Conservation (phyloP, 35 echinoderm and acorn worm genomes). For the Anneissia japonica region DNA sequence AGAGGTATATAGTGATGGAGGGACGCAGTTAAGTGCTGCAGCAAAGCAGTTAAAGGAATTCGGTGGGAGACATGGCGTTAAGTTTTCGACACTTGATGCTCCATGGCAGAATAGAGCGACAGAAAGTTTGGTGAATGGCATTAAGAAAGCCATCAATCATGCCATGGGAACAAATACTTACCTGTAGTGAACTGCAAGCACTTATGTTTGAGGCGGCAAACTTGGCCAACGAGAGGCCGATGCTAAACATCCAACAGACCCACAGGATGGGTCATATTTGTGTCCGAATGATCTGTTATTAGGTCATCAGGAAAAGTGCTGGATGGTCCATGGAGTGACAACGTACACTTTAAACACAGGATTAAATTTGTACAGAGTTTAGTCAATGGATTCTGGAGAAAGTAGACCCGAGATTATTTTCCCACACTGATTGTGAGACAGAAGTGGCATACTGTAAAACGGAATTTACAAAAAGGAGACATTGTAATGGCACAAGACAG, state of each 20-base stretch:
- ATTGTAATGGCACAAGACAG: constrained; percentile 17
- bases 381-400: constrained; percentile 32
- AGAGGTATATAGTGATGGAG: constrained; percentile 7
- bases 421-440: constrained; percentile 29
- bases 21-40: not conserved
- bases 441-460: constrained; percentile 42
- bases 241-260: not conserved
- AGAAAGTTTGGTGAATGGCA: not conserved
- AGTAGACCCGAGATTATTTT: constrained; percentile 38
- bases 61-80: not conserved
- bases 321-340: constrained; percentile 29
- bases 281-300: constrained; percentile 38
- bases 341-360: constrained; percentile 12
- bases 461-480: constrained; percentile 34
- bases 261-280: constrained; percentile 27
- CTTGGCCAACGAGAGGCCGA: not conserved
- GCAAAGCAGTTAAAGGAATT: not conserved
- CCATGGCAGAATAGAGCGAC: constrained; percentile 18
- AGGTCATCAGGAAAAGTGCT: constrained; percentile 14
- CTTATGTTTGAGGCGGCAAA: constrained; percentile 9
- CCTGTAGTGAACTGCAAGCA: constrained; percentile 1
- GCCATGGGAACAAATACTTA: not conserved
- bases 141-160: constrained; percentile 1
- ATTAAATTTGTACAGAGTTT: constrained; percentile 40
- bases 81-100: constrained; percentile 14